These are phyloP conservation scores for Hydrotaea cyrtoneurina DNA, from an alignment of 2,888 invertebrate species.

Conservation along the genomic window DNA sequence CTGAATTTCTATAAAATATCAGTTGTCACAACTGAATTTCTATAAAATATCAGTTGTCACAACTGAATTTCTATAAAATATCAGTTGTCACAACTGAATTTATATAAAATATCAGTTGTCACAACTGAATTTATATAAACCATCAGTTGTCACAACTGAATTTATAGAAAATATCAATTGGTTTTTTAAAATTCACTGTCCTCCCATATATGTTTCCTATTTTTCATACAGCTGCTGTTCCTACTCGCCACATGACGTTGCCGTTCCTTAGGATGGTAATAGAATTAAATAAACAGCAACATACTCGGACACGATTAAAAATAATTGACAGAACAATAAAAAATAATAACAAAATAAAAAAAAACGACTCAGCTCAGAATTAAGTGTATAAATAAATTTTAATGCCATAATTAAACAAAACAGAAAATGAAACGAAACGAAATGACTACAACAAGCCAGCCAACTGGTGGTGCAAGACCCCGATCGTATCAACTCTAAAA, in stretches of 20 bases:
- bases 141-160: too few species aligned
- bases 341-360: constrained; percentile 14
- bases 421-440: not conserved
- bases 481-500: not conserved
- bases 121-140: too few species aligned
- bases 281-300: not conserved
- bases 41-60: too few species aligned
- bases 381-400: constrained; percentile 40
- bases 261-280: not conserved
- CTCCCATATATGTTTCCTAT: not conserved
- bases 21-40: too few species aligned
- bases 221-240: not conserved
- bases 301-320: not conserved
- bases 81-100: too few species aligned
- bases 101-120: too few species aligned
- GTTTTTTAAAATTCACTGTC: too few species aligned
- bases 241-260: too few species aligned
- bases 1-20: too few species aligned
- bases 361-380: constrained; percentile 26
- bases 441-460: not conserved
- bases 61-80: too few species aligned
- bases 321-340: constrained; percentile 56
- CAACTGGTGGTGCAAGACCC: constrained; percentile 4
- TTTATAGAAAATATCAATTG: too few species aligned
- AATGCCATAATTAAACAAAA: constrained; percentile 44